Percentiles rank a stretch among this genome's conserved stretches.
Evolutionary conservation across 2,113 vertebrate species (phyloP).

Genomic region (Silurus meridionalis): DNA sequence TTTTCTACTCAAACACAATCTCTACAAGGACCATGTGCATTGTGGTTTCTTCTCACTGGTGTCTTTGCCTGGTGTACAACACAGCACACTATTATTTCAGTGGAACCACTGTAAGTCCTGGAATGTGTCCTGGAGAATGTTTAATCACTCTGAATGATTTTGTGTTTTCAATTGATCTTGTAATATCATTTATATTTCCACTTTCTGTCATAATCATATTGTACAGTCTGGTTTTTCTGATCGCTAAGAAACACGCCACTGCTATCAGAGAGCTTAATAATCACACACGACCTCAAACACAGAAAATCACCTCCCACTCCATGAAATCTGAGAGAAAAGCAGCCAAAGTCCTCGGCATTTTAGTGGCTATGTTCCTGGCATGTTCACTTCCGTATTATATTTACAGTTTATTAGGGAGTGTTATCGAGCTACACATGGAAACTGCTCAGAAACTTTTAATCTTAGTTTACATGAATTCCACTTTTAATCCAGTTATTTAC

Average conservation of each 20-base stretch:
- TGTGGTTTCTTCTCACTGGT: conserved; percentile 18
- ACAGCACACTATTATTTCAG: conserved; percentile 20
- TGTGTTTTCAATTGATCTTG: not conserved
- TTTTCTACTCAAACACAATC: conserved; percentile 44
- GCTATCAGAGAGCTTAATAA: no score
- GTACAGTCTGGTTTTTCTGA: no score
- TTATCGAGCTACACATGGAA: not conserved
- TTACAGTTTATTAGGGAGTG: not conserved
- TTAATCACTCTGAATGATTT: not conserved
- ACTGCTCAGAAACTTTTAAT: not conserved
- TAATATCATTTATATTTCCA: no score
- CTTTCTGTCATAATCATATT: no score
- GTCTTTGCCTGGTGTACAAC: conserved; percentile 1
- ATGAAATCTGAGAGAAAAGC: no score
- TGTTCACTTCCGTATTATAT: not conserved
- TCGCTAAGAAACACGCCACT: no score
- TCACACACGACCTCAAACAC: no score
- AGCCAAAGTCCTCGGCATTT: no score
- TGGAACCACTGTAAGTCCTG: not conserved
- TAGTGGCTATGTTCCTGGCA: no score
- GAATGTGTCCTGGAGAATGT: conserved; percentile 3
- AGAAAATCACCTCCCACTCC: no score
- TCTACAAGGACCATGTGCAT: not conserved
- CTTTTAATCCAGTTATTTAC: no score
- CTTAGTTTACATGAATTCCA: no score